phyloP scores from a whole-genome alignment of 2,888 invertebrate species.

The Malachius bipustulatus region DNA sequence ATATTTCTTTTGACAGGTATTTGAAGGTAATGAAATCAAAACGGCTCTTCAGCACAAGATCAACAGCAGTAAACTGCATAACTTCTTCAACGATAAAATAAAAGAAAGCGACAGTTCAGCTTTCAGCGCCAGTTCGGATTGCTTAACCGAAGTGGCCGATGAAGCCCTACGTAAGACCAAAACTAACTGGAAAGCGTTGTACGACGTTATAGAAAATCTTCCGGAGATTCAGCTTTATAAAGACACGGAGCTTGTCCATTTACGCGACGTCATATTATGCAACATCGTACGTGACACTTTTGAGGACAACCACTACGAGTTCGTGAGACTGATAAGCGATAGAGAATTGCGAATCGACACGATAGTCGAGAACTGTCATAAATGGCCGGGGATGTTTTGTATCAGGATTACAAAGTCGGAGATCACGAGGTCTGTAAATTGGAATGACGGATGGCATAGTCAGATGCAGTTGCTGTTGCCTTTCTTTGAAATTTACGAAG shows the following conservation, averaged over 20 bases:
- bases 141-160: constrained; percentile 27
- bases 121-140: constrained; percentile 17
- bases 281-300: constrained; percentile 44
- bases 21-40: constrained; percentile 46
- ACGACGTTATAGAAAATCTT: constrained; percentile 43
- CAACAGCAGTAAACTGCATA: constrained; percentile 39
- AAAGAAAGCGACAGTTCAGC: constrained; percentile 19
- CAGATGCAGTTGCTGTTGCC: no score
- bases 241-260: constrained; percentile 42
- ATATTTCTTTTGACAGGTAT: no score
- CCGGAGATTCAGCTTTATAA: constrained; percentile 44
- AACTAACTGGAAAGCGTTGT: constrained; percentile 34
- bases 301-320: constrained; percentile 40
- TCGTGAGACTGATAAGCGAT: constrained; percentile 42
- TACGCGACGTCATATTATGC: constrained; percentile 48
- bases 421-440: constrained; percentile 37
- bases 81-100: constrained; percentile 36
- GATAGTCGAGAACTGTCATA: constrained; percentile 42
- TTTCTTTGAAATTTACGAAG: no score
- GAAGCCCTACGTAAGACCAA: constrained; percentile 26
- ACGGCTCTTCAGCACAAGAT: constrained; percentile 46
- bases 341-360: constrained; percentile 40
- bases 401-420: constrained; percentile 42
- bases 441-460: no score
- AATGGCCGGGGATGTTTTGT: constrained; percentile 47